These are phyloP conservation scores for Iselma pallidipennis DNA, from an alignment of 2,888 invertebrate genomes.

Conservation along the genomic window DNA sequence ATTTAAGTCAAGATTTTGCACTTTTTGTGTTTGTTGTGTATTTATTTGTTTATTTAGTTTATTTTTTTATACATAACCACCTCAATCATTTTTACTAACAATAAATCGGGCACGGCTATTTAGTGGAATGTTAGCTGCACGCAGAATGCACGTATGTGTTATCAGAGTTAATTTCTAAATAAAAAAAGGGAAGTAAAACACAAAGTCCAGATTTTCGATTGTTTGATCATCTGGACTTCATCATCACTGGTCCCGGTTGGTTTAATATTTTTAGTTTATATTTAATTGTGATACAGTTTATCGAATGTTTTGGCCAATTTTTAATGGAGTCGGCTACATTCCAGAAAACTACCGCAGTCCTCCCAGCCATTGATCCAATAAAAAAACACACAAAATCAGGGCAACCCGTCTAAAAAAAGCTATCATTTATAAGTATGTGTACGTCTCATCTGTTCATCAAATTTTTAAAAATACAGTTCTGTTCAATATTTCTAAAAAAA, in stretches of 20 bases:
- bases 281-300: conserved; percentile 30
- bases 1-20: conserved; percentile 5
- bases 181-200: too few species aligned
- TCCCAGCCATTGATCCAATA: conserved; percentile 45
- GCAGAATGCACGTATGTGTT: conserved; percentile 1
- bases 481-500: neutral
- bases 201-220: neutral
- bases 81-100: neutral
- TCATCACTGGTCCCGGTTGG: conserved; percentile 21
- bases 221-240: neutral
- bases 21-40: neutral
- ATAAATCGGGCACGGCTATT: neutral
- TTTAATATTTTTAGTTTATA: conserved; percentile 24
- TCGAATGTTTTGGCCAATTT: conserved; percentile 45
- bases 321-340: conserved; percentile 53
- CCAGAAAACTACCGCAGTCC: conserved; percentile 53
- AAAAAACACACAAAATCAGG: conserved; percentile 14
- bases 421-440: conserved; percentile 51
- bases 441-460: conserved; percentile 27
- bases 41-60: neutral
- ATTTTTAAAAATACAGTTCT: neutral
- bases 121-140: conserved; percentile 4
- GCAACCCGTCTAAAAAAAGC: conserved; percentile 31
- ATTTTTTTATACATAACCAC: neutral
- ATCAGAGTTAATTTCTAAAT: neutral